A percentile compares a stretch with the other conserved stretches of the same genome.
Conservation (phyloP, 2,113 vertebrate species). For the cat (Felis catus) region F.catus_Fca126_mat1.0 CM031419.1:129741501-129742000, state of each 20-base stretch:
- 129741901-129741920: not conserved
- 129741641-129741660: conserved; percentile 23
- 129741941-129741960: not conserved
- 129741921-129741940: not conserved
- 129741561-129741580: not conserved
- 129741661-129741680: conserved; percentile 32
- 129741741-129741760: conserved; percentile 53
- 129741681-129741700: not conserved
- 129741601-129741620: not conserved
- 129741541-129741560: not conserved
- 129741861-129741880: conserved; percentile 28
- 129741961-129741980: not conserved
- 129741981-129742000: not conserved
- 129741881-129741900: not conserved
- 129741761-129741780: conserved; percentile 45
- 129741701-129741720: conserved; percentile 44
- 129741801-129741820: conserved; percentile 45
- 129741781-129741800: conserved; percentile 61
- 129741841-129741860: conserved; percentile 49
- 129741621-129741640: conserved; percentile 28
- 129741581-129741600: conserved; percentile 41
- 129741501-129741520: not conserved
- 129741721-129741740: conserved; percentile 41
- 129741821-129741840: conserved; percentile 50
- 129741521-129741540: not conserved